phyloP scores from a whole-genome alignment of 1,140 invertebrate genomes.

The Sarcophaga peregrina region DNA sequence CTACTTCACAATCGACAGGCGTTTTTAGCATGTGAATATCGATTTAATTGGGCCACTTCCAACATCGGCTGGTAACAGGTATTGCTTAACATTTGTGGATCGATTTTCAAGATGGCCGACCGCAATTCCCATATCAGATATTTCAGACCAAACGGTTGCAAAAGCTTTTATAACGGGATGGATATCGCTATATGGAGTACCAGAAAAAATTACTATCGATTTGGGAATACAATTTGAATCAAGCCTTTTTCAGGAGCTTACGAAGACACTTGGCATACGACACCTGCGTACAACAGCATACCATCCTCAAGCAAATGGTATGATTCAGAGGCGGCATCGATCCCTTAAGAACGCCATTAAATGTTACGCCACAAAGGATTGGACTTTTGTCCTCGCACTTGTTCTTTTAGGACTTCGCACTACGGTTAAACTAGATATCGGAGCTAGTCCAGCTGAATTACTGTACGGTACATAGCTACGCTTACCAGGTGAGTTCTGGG shows the following conservation, averaged over 20 bases:
- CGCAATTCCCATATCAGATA: conserved; percentile 52
- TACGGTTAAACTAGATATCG: not conserved
- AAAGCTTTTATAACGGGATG: no score
- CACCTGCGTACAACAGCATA: conserved; percentile 57
- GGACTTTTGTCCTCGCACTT: not conserved
- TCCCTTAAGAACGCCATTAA: conserved; percentile 62
- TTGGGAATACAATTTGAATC: no score
- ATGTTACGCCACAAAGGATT: conserved; percentile 12
- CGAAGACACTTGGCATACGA: conserved; percentile 46
- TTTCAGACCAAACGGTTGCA: not conserved
- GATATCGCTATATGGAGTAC: no score
- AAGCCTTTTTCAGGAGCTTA: conserved; percentile 49
- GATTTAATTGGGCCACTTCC: conserved; percentile 43
- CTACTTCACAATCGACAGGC: not conserved
- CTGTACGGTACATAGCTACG: not conserved
- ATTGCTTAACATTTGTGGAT: no score
- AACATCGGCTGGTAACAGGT: not conserved
- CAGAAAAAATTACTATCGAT: no score
- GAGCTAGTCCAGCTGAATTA: conserved; percentile 4
- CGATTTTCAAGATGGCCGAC: no score
- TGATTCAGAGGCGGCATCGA: conserved; percentile 63
- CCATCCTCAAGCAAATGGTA: conserved; percentile 64
- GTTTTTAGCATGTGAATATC: conserved; percentile 32
- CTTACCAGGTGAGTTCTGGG: not conserved
- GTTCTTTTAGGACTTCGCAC: not conserved